Percentiles rank a stretch among this genome's conserved stretches.
Evolutionary conservation across 2,888 invertebrate species (phyloP).

Genomic region (Lasioglossum calceatum): DNA sequence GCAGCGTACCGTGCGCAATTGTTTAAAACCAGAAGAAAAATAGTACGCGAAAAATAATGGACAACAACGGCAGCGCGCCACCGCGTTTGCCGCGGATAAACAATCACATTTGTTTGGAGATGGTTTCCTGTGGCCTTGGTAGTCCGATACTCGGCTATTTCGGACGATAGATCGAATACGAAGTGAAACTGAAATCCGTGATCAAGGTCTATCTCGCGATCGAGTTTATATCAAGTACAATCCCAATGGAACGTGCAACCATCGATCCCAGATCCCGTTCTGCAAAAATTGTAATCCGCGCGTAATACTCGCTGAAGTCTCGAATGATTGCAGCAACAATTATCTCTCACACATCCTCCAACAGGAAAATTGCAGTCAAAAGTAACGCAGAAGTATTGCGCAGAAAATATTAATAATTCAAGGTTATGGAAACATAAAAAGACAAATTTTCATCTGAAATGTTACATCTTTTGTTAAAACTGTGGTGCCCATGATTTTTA

Average conservation of each 20-base stretch:
- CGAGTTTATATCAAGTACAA: constrained; percentile 32
- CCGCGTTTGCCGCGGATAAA: constrained; percentile 42
- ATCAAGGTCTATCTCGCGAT: constrained; percentile 61
- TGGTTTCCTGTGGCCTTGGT: constrained; percentile 80
- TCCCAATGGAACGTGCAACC: constrained; percentile 7
- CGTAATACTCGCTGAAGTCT: background rate
- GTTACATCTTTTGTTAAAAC: background rate
- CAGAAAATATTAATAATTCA: background rate
- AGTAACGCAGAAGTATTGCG: background rate
- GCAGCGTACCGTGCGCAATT: background rate
- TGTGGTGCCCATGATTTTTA: background rate
- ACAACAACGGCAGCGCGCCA: constrained; percentile 13
- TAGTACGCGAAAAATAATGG: background rate
- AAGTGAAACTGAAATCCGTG: constrained; percentile 55
- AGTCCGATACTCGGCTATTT: constrained; percentile 66
- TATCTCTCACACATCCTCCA: background rate
- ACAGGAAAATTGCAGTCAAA: background rate
- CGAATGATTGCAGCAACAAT: background rate
- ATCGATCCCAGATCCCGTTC: background rate
- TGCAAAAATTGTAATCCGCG: background rate
- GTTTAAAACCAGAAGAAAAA: background rate
- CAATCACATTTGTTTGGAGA: constrained; percentile 73
- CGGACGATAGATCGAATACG: constrained; percentile 63
- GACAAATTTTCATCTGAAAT: background rate
- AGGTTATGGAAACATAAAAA: background rate